A percentile compares a stretch with the other conserved stretches of the same genome.
Evolutionary conservation across 2,888 invertebrate species (phyloP).

Genomic region (Drosophila meridionalis): DNA sequence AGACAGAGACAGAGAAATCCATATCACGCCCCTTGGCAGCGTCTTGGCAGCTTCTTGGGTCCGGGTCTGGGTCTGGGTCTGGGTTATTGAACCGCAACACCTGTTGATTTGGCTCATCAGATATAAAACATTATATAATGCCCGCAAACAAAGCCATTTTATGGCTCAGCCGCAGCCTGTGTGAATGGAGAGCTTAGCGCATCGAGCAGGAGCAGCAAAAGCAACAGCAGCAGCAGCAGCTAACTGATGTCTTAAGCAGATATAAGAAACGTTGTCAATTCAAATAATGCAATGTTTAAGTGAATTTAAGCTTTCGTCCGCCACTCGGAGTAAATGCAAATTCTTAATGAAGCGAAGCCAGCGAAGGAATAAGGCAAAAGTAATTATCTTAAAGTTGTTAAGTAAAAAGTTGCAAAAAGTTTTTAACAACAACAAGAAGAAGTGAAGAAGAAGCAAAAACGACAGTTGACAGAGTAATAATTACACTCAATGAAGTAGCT

Average conservation of each 20-base stretch:
- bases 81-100: constrained; percentile 74
- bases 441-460: not conserved
- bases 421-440: not conserved
- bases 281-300: not conserved
- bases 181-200: constrained; percentile 13
- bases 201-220: constrained; percentile 10
- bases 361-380: not conserved
- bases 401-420: constrained; percentile 3
- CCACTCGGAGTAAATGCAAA: not conserved
- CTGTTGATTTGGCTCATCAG: constrained; percentile 71
- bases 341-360: not conserved
- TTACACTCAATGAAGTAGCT: not conserved
- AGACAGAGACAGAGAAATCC: constrained; percentile 14
- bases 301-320: not conserved
- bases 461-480: not conserved
- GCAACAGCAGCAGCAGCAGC: not conserved
- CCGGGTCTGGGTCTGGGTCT: constrained; percentile 41
- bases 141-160: constrained; percentile 30
- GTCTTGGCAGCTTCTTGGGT: constrained; percentile 10
- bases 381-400: constrained; percentile 5
- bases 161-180: constrained; percentile 15
- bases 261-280: not conserved
- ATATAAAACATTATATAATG: constrained; percentile 37
- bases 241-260: constrained; percentile 11
- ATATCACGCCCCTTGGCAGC: constrained; percentile 32